phyloP scores from a whole-genome alignment of 2,797 vertebrate species.

The Novumbra hubbsi region DNA sequence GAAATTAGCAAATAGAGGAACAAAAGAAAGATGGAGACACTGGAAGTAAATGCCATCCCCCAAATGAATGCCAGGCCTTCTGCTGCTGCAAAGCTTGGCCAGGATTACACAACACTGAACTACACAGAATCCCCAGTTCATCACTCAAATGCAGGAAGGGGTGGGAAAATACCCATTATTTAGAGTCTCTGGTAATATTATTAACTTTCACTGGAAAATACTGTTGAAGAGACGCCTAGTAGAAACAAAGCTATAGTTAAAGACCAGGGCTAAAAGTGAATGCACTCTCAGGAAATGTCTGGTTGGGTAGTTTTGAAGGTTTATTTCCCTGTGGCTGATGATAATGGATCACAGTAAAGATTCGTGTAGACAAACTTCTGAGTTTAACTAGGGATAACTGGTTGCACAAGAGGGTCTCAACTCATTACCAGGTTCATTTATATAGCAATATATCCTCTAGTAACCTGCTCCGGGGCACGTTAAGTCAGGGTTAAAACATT shows the following conservation, averaged over 20 bases:
- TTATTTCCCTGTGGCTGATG: neutral
- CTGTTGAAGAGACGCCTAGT: neutral
- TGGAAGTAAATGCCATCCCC: conserved; percentile 66
- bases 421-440: too few relatives aligned
- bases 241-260: neutral
- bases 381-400: too few relatives aligned
- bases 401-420: too few relatives aligned
- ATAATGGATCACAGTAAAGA: neutral
- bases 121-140: conserved; percentile 24
- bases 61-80: conserved; percentile 61
- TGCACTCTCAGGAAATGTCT: neutral
- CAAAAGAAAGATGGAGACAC: conserved; percentile 57
- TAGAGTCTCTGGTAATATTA: neutral
- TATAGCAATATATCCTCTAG: too few relatives aligned
- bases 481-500: too few relatives aligned
- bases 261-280: neutral
- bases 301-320: neutral
- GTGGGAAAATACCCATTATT: conserved; percentile 5
- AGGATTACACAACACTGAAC: conserved; percentile 42
- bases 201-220: neutral
- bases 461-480: too few relatives aligned
- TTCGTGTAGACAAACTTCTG: too few relatives aligned
- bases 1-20: conserved; percentile 62
- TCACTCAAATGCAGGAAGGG: neutral
- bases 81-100: conserved; percentile 43